Conservation (phyloP, 2,888 invertebrate genomes). For the Fragum sueziense region DNA sequence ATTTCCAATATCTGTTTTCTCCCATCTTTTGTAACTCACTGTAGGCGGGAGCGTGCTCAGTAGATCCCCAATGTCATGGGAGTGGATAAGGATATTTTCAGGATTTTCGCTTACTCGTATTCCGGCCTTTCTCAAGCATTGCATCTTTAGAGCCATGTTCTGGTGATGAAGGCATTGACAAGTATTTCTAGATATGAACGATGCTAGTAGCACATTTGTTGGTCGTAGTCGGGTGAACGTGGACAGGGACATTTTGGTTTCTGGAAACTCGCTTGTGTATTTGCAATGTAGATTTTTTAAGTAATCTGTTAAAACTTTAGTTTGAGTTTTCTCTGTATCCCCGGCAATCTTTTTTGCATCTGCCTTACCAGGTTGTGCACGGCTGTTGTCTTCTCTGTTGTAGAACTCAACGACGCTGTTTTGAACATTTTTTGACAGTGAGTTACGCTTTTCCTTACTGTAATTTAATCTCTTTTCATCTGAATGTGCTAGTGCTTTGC, state of each 20-base stretch:
- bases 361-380: slow-evolving; percentile 29
- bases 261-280: slow-evolving; percentile 23
- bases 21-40: slow-evolving; percentile 16
- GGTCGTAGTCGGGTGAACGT: slow-evolving; percentile 33
- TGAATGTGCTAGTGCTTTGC: slow-evolving; percentile 23
- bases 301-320: slow-evolving; percentile 29
- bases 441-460: not conserved
- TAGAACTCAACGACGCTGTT: slow-evolving; percentile 18
- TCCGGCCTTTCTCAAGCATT: slow-evolving; percentile 11
- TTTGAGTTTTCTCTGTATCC: slow-evolving; percentile 16
- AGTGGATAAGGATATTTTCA: slow-evolving; percentile 20
- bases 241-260: slow-evolving; percentile 30
- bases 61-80: slow-evolving; percentile 7
- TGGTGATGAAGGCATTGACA: slow-evolving; percentile 27
- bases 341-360: slow-evolving; percentile 8
- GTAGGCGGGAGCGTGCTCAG: no score
- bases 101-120: no score
- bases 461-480: slow-evolving; percentile 4
- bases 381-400: slow-evolving; percentile 27
- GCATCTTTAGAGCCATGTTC: slow-evolving; percentile 24
- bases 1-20: not conserved
- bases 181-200: slow-evolving; percentile 22
- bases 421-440: slow-evolving; percentile 13
- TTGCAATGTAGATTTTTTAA: slow-evolving; percentile 19
- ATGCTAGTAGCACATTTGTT: no score